Evolutionary conservation across 2,888 invertebrate genomes (phyloP), one percentile per base, ranked within the genome.

Genomic region (Acronicta leporina): DNA sequence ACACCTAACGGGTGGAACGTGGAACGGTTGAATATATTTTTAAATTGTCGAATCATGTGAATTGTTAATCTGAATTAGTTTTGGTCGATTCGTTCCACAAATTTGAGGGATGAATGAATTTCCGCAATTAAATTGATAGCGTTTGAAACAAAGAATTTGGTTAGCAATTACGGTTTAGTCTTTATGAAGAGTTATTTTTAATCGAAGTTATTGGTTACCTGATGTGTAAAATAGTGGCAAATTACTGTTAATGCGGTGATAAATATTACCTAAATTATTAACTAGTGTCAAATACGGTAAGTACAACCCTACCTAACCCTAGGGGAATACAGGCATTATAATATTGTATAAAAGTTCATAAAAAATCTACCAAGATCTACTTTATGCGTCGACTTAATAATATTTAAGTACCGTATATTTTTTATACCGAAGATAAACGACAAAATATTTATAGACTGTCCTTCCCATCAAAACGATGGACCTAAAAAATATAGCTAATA

Each of bases 401-500:
- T 35, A 20, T 20, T 3, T 20, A 20, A n/a, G n/a, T 30, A 20
- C 6, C n/a, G 14, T 25, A 38, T 20, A 40, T 30, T 13, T 53
- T 46, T 43, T 44, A 56, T 15, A 40, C 8, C 11, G 16, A 1
- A 13, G 27, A 51, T 47, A 56, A 25, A 30, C 35, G 8, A 60
- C 44, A 49, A 63, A 58, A 59, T 43, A 44, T 47, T 44, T 13
- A 60, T 43, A 45, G 35, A 47, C 40, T 55, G 64, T 59, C 55
- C 41, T 50, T 35, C 25, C 40, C 59, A 67, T 63, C 60, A 61
- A 41, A 55, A n/a, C 40, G 38, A 45, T 48, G 43, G 35, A 44
- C 41, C n/a, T 35, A 15, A 27, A 59, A 53, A 62, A 61, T 46
- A 50, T 56, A 43, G 53, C 49, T 58, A 69, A 76, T 73, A 74